phyloP scores from a whole-genome alignment of 2,113 vertebrate genomes.

The Pampusana beccarii region DNA sequence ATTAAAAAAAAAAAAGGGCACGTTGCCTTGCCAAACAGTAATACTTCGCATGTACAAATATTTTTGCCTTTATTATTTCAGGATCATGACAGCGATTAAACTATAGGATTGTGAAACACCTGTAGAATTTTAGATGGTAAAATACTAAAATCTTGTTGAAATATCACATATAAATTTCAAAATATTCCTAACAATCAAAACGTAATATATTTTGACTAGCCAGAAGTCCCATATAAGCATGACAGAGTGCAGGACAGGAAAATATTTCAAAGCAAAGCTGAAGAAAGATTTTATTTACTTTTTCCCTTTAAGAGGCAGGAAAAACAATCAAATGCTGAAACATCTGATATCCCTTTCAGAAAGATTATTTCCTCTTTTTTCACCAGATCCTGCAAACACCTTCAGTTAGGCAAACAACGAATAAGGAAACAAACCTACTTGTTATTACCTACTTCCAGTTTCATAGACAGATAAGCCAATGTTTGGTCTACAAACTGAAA shows the following conservation, averaged over 20 bases:
- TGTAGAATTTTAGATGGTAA: neutral
- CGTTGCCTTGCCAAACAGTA: neutral
- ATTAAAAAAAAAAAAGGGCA: neutral
- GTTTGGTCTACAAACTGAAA: neutral
- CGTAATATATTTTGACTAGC: neutral
- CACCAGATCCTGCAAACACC: constrained; percentile 32
- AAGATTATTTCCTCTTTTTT: constrained; percentile 24
- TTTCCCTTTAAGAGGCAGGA: constrained; percentile 45
- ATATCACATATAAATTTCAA: neutral
- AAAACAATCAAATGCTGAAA: constrained; percentile 13
- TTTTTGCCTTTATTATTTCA: neutral
- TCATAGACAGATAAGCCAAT: neutral
- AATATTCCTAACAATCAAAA: neutral
- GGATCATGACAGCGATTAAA: neutral
- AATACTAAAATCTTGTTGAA: neutral
- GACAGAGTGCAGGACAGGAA: constrained; percentile 37
- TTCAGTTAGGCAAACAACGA: constrained; percentile 37
- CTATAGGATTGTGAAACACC: neutral
- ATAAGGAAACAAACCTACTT: constrained; percentile 48
- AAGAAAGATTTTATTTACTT: constrained; percentile 57
- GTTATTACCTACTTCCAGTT: constrained; percentile 42
- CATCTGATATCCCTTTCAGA: neutral
- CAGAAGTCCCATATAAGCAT: constrained; percentile 28
- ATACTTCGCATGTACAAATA: neutral
- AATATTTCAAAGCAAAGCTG: constrained; percentile 47